Evolutionary conservation across 2,797 vertebrate species (phyloP).

Genomic region (Tokudaia muenninki): DNA sequence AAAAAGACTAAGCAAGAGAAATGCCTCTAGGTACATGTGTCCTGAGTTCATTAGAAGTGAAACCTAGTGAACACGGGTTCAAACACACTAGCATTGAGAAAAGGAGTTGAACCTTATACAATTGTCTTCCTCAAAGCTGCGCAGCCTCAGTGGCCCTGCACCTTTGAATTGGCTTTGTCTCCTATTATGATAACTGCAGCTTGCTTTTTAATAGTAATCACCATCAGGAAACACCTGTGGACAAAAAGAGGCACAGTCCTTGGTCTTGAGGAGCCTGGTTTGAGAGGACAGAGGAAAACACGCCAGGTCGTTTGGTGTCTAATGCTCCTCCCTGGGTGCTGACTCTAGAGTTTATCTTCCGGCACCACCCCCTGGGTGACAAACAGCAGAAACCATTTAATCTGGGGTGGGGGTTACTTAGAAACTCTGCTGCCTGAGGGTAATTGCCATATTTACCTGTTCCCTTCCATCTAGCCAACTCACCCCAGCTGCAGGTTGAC

Average conservation of each 20-base stretch:
- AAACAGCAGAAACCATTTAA: slow-evolving; percentile 60
- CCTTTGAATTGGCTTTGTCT: neutral
- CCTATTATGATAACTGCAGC: slow-evolving; percentile 15
- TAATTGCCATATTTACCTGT: slow-evolving; percentile 77
- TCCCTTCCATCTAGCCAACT: slow-evolving; percentile 57
- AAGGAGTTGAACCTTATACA: slow-evolving; percentile 31
- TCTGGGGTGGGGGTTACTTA: slow-evolving; percentile 37
- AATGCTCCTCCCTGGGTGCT: slow-evolving; percentile 47
- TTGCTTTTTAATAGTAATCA: slow-evolving; percentile 71
- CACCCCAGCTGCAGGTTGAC: slow-evolving; percentile 60
- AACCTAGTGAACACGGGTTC: neutral
- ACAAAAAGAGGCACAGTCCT: slow-evolving; percentile 52
- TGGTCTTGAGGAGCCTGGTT: slow-evolving; percentile 52
- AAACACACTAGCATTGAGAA: slow-evolving; percentile 34
- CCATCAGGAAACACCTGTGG: slow-evolving; percentile 62
- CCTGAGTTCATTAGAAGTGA: neutral
- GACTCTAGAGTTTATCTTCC: slow-evolving; percentile 74
- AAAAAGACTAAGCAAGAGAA: neutral
- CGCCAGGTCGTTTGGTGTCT: slow-evolving; percentile 51
- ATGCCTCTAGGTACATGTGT: neutral
- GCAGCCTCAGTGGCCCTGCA: slow-evolving; percentile 32
- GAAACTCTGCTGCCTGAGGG: slow-evolving; percentile 62
- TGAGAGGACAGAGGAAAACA: slow-evolving; percentile 64
- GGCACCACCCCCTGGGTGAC: slow-evolving; percentile 28
- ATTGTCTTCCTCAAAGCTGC: slow-evolving; percentile 38